phyloP scores from a whole-genome alignment of 2,113 vertebrate species.

The Microtus montanus region DNA sequence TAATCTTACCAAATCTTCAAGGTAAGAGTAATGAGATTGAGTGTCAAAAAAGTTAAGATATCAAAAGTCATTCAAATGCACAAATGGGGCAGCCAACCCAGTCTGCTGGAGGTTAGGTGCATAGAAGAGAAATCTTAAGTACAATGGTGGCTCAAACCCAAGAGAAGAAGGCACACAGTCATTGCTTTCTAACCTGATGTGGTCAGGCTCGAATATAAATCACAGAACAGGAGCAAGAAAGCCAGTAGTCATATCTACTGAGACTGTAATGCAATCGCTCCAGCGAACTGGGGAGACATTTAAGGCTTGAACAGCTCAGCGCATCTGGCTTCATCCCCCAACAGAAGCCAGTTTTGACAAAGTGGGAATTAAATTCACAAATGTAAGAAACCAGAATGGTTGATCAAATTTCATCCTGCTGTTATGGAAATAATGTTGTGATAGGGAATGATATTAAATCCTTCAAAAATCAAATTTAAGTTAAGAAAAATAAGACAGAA shows the following conservation, averaged over 20 bases:
- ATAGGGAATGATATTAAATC: slow-evolving; percentile 74
- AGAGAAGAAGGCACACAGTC: neutral
- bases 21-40: neutral
- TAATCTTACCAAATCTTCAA: slow-evolving; percentile 37
- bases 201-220: slow-evolving; percentile 27
- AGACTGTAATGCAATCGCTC: slow-evolving; percentile 67
- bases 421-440: slow-evolving; percentile 76
- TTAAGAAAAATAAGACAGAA: slow-evolving; percentile 56
- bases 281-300: slow-evolving; percentile 65
- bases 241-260: slow-evolving; percentile 38
- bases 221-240: neutral
- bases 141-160: slow-evolving; percentile 15
- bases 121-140: neutral
- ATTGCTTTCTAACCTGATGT: slow-evolving; percentile 40
- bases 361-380: slow-evolving; percentile 77
- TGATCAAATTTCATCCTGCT: slow-evolving; percentile 78
- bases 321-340: slow-evolving; percentile 59
- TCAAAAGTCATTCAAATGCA: neutral
- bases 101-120: neutral
- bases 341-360: slow-evolving; percentile 60
- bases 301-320: slow-evolving; percentile 42
- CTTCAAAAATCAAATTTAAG: slow-evolving; percentile 73
- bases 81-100: neutral
- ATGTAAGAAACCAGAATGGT: slow-evolving; percentile 66
- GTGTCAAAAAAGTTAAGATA: slow-evolving; percentile 18